A percentile compares a stretch with the other conserved stretches of the same genome.
phyloP scores from a whole-genome alignment of 2,888 invertebrate species.

The Mythimna ferrago region DNA sequence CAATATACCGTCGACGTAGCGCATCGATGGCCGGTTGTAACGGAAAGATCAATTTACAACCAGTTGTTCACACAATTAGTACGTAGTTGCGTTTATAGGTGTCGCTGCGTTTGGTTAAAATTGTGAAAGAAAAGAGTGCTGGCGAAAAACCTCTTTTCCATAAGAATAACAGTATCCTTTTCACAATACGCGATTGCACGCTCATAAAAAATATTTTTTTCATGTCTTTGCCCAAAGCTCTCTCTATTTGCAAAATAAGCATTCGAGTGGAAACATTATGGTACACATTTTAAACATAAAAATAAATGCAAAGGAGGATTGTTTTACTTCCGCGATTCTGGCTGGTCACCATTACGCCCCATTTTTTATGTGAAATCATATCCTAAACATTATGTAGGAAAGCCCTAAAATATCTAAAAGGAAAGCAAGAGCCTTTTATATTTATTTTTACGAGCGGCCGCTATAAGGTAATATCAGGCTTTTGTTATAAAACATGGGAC shows the following conservation, averaged over 20 bases:
- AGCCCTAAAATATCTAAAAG: conserved; percentile 46
- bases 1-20: conserved; percentile 24
- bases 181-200: background rate
- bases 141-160: background rate
- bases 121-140: too few species aligned
- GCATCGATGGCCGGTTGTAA: background rate
- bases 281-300: conserved; percentile 29
- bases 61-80: background rate
- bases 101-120: background rate
- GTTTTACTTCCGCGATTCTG: conserved; percentile 32
- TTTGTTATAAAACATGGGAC: conserved; percentile 66
- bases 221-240: background rate
- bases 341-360: conserved; percentile 35
- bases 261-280: conserved; percentile 22
- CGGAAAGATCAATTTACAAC: conserved; percentile 22
- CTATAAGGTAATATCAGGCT: conserved; percentile 59
- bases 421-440: conserved; percentile 50
- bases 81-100: background rate
- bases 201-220: conserved; percentile 16
- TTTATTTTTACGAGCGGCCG: conserved; percentile 62
- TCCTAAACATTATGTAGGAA: conserved; percentile 57
- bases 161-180: background rate
- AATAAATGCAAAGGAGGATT: conserved; percentile 35
- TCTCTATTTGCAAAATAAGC: conserved; percentile 25
- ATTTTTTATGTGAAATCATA: conserved; percentile 55